Conservation (phyloP, 2,797 vertebrate genomes). For the Euthynnus affinis region DNA sequence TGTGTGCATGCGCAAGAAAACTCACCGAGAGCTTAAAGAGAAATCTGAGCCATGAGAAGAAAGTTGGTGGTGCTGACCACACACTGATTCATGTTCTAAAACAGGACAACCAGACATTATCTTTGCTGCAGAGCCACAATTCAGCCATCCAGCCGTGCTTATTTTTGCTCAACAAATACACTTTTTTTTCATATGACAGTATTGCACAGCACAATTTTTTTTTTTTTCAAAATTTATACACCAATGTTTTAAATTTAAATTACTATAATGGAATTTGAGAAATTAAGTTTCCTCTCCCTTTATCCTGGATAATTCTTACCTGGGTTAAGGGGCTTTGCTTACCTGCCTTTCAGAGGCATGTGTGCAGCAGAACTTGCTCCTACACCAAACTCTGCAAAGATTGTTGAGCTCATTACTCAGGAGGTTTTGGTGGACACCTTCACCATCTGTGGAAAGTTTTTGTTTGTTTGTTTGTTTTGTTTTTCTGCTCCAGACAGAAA, state of each 20-base stretch:
- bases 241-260: background rate
- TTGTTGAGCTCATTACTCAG: background rate
- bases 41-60: too few species aligned
- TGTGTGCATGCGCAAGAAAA: background rate
- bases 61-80: background rate
- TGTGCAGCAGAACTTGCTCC: too few species aligned
- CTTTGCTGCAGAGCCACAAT: background rate
- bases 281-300: background rate
- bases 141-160: slow-evolving; percentile 2
- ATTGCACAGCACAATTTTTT: too few species aligned
- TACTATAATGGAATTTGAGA: background rate
- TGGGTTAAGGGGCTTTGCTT: too few species aligned
- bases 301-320: too few species aligned
- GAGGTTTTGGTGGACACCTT: background rate
- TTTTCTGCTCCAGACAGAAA: background rate
- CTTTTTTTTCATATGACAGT: too few species aligned
- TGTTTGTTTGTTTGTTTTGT: background rate
- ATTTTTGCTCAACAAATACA: background rate
- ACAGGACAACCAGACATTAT: slow-evolving; percentile 34
- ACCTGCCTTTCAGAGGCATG: too few species aligned
- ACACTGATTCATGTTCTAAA: slow-evolving; percentile 35
- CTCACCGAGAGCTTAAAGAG: too few species aligned
- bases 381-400: too few species aligned
- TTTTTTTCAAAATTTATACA: too few species aligned
- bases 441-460: background rate